Conservation (phyloP, 2,113 vertebrate species). For the Tretioscincus oriximinensis region DNA sequence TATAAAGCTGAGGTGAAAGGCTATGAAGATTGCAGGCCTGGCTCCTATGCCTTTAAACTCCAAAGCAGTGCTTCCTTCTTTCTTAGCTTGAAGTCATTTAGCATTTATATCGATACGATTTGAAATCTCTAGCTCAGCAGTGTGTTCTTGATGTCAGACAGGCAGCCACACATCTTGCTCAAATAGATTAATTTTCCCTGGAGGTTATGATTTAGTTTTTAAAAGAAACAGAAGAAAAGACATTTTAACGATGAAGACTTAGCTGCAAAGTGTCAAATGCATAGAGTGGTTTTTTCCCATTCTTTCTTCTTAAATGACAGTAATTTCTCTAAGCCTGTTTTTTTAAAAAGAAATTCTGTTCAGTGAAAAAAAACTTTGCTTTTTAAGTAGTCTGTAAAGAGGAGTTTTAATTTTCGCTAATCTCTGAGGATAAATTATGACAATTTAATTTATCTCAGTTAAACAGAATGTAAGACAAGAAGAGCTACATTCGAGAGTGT, state of each 20-base stretch:
- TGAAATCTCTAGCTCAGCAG: constrained; percentile 38
- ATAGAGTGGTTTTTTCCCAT: constrained; percentile 24
- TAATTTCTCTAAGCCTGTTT: neutral
- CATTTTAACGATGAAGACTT: constrained; percentile 33
- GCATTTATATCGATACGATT: constrained; percentile 31
- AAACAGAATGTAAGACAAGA: neutral
- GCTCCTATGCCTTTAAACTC: constrained; percentile 21
- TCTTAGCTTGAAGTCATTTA: constrained; percentile 25
- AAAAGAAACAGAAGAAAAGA: constrained; percentile 18
- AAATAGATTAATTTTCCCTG: constrained; percentile 33
- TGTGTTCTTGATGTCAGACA: constrained; percentile 32
- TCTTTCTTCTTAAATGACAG: constrained; percentile 21
- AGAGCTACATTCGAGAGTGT: neutral
- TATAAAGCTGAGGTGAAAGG: neutral
- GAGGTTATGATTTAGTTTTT: constrained; percentile 35
- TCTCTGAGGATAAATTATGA: neutral
- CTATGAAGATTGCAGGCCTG: constrained; percentile 5
- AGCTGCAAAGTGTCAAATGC: constrained; percentile 22
- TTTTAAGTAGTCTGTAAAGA: neutral
- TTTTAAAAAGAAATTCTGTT: too few relatives aligned
- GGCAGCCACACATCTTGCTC: constrained; percentile 34
- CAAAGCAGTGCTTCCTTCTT: constrained; percentile 17
- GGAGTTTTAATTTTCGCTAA: neutral
- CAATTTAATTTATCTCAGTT: neutral
- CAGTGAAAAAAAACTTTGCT: neutral